Conservation (phyloP, 2,888 invertebrate genomes). For the Microplitis deprimator region DNA sequence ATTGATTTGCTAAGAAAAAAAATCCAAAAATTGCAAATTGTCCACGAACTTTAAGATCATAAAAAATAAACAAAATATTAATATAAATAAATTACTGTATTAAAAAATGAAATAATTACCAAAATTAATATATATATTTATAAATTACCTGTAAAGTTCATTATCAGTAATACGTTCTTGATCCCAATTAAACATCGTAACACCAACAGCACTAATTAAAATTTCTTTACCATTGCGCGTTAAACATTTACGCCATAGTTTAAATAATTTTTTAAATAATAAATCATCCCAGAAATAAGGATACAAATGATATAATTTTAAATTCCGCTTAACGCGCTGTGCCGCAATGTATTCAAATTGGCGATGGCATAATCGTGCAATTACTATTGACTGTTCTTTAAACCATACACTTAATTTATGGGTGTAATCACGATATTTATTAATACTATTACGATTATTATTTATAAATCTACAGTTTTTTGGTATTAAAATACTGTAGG, state of each 20-base stretch:
- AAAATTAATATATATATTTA: not conserved
- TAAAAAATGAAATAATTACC: not conserved
- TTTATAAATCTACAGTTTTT: constrained; percentile 40
- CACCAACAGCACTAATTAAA: constrained; percentile 74
- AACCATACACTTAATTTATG: constrained; percentile 59
- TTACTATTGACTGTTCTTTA: constrained; percentile 58
- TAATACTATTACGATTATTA: not conserved
- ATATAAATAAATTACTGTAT: not conserved
- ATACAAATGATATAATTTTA: constrained; percentile 78
- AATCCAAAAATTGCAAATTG: no score
- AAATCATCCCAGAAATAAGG: constrained; percentile 77
- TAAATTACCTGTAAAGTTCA: constrained; percentile 72
- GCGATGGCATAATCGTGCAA: constrained; percentile 58
- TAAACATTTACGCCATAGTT: constrained; percentile 69
- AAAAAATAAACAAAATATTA: not conserved
- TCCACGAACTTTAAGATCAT: not conserved
- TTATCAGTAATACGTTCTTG: constrained; percentile 75
- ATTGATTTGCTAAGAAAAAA: no score
- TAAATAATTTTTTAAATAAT: constrained; percentile 74
- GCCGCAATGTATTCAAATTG: constrained; percentile 71
- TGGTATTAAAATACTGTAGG: not conserved
- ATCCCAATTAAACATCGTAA: constrained; percentile 77
- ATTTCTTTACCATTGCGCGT: constrained; percentile 74
- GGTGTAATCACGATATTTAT: constrained; percentile 56
- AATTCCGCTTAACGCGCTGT: constrained; percentile 76